Conservation (phyloP, 1,140 invertebrate genomes). For the Aphis craccivora region DNA sequence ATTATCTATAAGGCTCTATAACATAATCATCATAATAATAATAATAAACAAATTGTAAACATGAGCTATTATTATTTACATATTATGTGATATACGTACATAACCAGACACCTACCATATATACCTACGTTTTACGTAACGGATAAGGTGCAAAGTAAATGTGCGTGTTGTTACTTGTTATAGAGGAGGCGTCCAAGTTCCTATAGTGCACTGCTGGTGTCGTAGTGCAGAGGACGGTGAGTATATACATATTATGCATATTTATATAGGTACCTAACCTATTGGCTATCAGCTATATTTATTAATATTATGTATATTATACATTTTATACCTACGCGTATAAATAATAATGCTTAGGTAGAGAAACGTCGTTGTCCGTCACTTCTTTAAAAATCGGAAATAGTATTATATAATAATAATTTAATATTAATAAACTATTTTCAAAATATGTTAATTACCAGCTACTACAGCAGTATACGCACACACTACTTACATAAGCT, state of each 20-base stretch:
- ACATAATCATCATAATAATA: background rate
- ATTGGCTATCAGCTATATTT: background rate
- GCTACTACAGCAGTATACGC: background rate
- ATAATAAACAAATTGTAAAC: conserved; percentile 29
- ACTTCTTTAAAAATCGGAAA: background rate
- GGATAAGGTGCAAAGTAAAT: conserved; percentile 1
- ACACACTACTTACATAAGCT: background rate
- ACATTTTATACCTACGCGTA: background rate
- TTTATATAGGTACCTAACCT: background rate
- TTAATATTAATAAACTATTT: background rate
- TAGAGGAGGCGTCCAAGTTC: background rate
- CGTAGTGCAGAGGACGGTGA: background rate
- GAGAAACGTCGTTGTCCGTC: background rate
- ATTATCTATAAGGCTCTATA: background rate
- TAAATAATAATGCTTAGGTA: background rate
- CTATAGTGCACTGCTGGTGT: too few species aligned
- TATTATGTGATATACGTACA: background rate
- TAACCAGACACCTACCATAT: background rate
- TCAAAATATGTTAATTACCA: background rate
- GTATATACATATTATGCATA: background rate
- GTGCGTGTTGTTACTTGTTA: background rate
- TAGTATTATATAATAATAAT: background rate
- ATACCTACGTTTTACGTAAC: background rate
- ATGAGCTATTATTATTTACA: conserved; percentile 4
- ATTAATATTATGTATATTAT: background rate